phyloP scores from a whole-genome alignment of 2,797 vertebrate species.

The Aplochiton taeniatus region DNA sequence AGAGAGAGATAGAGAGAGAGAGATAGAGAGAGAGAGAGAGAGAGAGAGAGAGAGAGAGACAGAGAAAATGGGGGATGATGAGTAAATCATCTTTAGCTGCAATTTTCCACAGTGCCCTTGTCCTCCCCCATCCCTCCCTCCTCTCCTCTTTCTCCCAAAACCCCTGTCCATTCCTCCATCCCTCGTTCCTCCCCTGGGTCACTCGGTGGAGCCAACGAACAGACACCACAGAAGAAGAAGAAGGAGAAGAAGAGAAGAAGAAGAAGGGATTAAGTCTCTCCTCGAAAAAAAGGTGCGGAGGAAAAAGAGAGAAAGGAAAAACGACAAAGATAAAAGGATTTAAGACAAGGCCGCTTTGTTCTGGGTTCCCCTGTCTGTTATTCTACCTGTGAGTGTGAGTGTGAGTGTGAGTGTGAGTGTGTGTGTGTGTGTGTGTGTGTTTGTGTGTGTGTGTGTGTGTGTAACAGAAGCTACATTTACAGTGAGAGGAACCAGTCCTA shows the following conservation, averaged over 20 bases:
- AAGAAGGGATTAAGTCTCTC: neutral
- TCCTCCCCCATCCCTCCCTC: slow-evolving; percentile 12
- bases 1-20: slow-evolving; percentile 15
- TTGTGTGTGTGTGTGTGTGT: slow-evolving; percentile 20
- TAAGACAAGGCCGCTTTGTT: slow-evolving; percentile 69
- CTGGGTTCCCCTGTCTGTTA: slow-evolving; percentile 49
- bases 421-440: neutral
- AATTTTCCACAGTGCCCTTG: too few relatives aligned
- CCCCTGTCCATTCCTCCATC: too few relatives aligned
- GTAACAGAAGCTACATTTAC: slow-evolving; percentile 20
- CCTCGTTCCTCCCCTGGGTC: too few relatives aligned
- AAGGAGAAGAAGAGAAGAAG: neutral
- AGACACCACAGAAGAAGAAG: slow-evolving; percentile 11
- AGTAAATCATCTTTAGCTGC: too few relatives aligned
- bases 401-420: slow-evolving; percentile 1
- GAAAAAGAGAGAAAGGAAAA: slow-evolving; percentile 21
- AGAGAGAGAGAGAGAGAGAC: neutral
- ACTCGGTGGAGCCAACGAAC: too few relatives aligned
- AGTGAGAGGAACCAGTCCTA: slow-evolving; percentile 65
- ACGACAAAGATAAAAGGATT: slow-evolving; percentile 4
- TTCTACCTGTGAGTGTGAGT: slow-evolving; percentile 25
- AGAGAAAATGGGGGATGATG: neutral
- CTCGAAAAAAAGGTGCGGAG: slow-evolving; percentile 7
- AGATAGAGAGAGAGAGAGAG: slow-evolving; percentile 8
- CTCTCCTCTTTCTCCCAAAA: slow-evolving; percentile 4